Percentiles rank a stretch among this genome's conserved stretches.
These are phyloP conservation scores for Pleuronectes platessa DNA, from an alignment of 2,113 vertebrate genomes.

Conservation along the genomic window DNA sequence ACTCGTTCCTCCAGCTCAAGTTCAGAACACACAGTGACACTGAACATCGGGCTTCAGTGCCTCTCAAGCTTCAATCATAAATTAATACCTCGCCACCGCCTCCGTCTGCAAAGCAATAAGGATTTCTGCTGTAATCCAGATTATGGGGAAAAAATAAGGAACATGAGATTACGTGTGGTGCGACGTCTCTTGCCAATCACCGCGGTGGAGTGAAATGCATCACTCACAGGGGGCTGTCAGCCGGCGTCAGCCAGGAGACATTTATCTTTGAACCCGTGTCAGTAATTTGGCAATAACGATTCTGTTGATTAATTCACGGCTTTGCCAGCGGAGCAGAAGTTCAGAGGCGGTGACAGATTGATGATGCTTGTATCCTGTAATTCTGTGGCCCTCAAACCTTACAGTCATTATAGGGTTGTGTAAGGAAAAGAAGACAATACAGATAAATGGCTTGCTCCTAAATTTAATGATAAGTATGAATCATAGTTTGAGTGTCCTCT, in stretches of 20 bases:
- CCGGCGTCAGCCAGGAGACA: constrained; percentile 65
- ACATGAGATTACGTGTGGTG: constrained; percentile 21
- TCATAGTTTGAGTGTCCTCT: constrained; percentile 27
- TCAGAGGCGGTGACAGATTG: constrained; percentile 76
- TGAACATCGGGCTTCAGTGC: neutral
- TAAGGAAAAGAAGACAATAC: constrained; percentile 58
- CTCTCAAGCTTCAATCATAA: constrained; percentile 6
- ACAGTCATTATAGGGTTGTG: constrained; percentile 60
- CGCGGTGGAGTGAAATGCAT: constrained; percentile 65
- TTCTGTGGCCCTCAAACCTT: constrained; percentile 64
- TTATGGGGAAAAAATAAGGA: constrained; percentile 5
- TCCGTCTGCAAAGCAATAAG: neutral
- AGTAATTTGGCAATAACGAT: constrained; percentile 80
- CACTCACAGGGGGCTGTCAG: constrained; percentile 64
- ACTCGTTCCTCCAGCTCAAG: constrained; percentile 72
- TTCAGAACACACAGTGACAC: constrained; percentile 46
- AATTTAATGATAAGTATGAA: constrained; percentile 42
- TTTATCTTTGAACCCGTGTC: constrained; percentile 78
- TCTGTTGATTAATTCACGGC: constrained; percentile 81
- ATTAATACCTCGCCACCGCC: neutral
- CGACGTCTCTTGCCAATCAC: constrained; percentile 70
- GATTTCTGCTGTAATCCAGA: constrained; percentile 36
- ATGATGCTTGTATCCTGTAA: constrained; percentile 67
- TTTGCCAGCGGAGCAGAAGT: constrained; percentile 73
- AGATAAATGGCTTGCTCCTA: constrained; percentile 47